phyloP scores from a whole-genome alignment of 2,113 vertebrate genomes.

The Nothobranchius furzeri region DNA sequence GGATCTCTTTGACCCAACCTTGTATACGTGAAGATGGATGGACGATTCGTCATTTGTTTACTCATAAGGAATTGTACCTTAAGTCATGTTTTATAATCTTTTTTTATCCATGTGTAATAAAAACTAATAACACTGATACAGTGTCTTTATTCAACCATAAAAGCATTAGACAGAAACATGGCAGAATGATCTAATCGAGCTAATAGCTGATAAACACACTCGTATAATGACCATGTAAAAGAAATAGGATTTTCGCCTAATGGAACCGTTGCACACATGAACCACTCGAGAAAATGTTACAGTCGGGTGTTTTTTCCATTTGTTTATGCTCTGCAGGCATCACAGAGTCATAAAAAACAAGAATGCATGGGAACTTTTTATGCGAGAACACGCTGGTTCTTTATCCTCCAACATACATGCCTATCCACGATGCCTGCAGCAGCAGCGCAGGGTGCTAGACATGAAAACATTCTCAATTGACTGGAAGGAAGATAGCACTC shows the following conservation, averaged over 20 bases:
- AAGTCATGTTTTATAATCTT: too few species aligned
- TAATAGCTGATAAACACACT: background rate
- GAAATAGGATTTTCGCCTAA: constrained; percentile 41
- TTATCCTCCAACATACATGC: constrained; percentile 24
- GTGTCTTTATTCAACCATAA: too few species aligned
- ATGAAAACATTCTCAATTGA: constrained; percentile 66
- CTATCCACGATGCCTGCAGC: constrained; percentile 39
- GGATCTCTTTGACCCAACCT: too few species aligned
- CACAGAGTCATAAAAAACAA: constrained; percentile 21
- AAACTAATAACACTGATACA: too few species aligned
- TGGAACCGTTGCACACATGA: background rate
- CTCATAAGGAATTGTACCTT: too few species aligned
- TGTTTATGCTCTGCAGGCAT: constrained; percentile 18
- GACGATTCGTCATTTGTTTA: too few species aligned
- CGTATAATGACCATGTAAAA: constrained; percentile 30
- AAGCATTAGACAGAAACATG: too few species aligned
- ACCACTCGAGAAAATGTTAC: background rate
- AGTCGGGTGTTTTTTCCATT: background rate
- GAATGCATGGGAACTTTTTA: constrained; percentile 12
- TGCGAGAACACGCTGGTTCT: constrained; percentile 5
- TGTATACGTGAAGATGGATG: too few species aligned
- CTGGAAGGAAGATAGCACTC: constrained; percentile 54
- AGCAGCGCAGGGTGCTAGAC: constrained; percentile 43
- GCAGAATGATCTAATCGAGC: background rate
- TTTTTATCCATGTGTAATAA: too few species aligned